A percentile compares a stretch with the other conserved stretches of the same genome.
phyloP scores from a whole-genome alignment of 2,888 invertebrate genomes.

The Thelaira solivaga region DNA sequence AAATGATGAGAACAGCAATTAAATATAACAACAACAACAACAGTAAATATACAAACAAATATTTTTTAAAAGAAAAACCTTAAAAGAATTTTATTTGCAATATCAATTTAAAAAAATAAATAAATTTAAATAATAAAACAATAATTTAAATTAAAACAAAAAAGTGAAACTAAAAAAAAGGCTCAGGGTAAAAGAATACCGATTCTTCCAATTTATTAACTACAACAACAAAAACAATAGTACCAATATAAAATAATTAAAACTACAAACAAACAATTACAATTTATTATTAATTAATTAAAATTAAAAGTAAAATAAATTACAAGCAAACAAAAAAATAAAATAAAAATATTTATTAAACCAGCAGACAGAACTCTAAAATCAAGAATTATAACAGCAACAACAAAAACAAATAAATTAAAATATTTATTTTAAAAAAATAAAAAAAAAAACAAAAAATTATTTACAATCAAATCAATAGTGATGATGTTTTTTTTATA shows the following conservation, averaged over 20 bases:
- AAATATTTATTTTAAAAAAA: conserved; percentile 51
- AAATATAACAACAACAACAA: conserved; percentile 24
- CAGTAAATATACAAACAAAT: conserved; percentile 46
- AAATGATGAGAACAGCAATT: conserved; percentile 24
- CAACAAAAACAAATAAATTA: too few relatives aligned
- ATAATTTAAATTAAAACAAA: conserved; percentile 50
- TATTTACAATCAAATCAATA: conserved; percentile 64
- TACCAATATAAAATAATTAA: conserved; percentile 65
- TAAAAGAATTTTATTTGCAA: conserved; percentile 59
- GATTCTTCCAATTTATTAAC: conserved; percentile 76
- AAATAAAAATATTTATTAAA: conserved; percentile 54
- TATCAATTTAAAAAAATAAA: conserved; percentile 53
- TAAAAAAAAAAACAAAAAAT: conserved; percentile 50
- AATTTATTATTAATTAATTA: conserved; percentile 37
- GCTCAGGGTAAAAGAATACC: conserved; percentile 77
- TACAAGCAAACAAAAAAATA: conserved; percentile 20
- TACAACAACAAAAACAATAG: conserved; percentile 65
- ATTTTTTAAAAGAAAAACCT: conserved; percentile 52
- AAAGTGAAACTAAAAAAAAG: conserved; percentile 71
- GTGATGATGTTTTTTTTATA: conserved; percentile 56
- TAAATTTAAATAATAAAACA: conserved; percentile 55
- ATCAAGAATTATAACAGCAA: conserved; percentile 17
- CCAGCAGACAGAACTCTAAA: conserved; percentile 28
- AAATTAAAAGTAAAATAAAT: conserved; percentile 29
- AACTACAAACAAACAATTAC: conserved; percentile 42